Evolutionary conservation across 2,113 vertebrate genomes (phyloP).

Genomic region (Aythya baeri): DNA sequence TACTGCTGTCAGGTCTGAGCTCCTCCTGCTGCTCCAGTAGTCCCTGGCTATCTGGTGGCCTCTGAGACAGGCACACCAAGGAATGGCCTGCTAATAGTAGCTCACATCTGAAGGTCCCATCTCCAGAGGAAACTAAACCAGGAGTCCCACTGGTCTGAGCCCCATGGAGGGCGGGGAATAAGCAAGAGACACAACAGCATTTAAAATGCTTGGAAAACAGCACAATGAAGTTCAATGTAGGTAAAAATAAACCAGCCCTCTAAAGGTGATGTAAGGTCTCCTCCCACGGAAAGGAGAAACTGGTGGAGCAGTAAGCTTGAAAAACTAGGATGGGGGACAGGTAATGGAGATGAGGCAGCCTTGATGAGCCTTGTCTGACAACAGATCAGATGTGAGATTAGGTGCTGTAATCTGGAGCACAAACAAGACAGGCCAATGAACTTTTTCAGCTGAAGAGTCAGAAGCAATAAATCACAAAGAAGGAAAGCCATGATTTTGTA

Average conservation of each 20-base stretch:
- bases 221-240: constrained; percentile 1
- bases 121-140: not conserved
- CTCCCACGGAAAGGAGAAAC: constrained; percentile 52
- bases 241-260: constrained; percentile 36
- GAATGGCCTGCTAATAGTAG: not conserved
- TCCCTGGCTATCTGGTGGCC: not conserved
- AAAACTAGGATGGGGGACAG: constrained; percentile 50
- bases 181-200: not conserved
- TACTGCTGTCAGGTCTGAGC: not conserved
- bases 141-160: not conserved
- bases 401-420: not conserved
- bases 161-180: not conserved
- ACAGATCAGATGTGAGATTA: constrained; percentile 56
- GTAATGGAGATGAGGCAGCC: constrained; percentile 52
- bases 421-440: constrained; percentile 26
- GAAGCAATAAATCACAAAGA: not conserved
- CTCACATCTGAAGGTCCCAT: not conserved
- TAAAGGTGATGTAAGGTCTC: constrained; percentile 51
- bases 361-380: constrained; percentile 33
- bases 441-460: not conserved
- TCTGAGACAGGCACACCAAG: not conserved
- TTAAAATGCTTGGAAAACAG: constrained; percentile 26
- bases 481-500: not conserved
- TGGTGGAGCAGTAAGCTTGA: constrained; percentile 30
- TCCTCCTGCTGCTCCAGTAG: not conserved